Evolutionary conservation across 2,888 invertebrate species (phyloP), one percentile per base, ranked within the genome.

Genomic region (Acleris laterana): DNA sequence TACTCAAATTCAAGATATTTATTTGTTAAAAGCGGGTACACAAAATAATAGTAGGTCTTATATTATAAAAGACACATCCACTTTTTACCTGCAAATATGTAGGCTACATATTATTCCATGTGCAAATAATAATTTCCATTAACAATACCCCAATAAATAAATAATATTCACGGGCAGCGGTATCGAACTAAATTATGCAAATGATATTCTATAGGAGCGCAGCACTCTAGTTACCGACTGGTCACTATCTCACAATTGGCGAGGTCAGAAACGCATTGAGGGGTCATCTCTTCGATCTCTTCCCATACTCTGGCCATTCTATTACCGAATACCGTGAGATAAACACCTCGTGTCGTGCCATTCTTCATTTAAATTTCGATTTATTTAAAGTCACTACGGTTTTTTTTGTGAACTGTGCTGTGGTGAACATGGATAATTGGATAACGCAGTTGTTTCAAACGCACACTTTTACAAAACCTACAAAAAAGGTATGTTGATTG

Each of bases 401-500:
- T 38, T 53, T 53, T 65, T 63, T 63, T 62, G 55, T 51, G 60
- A 68, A 46, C 16, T 46, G 7, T n/a, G 46, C 17, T 5, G 16
- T 60, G 61, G 56, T 28, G 67, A 55, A 68, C 38, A 93, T 93
- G 93, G 89, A 93, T 64, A 85, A 91, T 81, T 93, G 93, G 93
- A 93, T 93, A 70, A 82, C 91, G 61, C 84, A 93, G 73, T 81
- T 93, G 62, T 93, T 93, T 74, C 93, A 93, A 69, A 76, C 89
- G n/a, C 89, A 85, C 51, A 80, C 84, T 2, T 84, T 88, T 68
- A 78, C 70, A 61, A 91, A 88, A 70, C 82, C 88, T 9, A 89
- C 89, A 87, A 81, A 88, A 11, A 91, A 89, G 90, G 93, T 93
- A 83, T 67, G 79, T 77, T 13, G 19, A 38, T 28, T 59, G n/a